Conservation (phyloP, 2,113 vertebrate genomes). For the Amphilophus citrinellus region DNA sequence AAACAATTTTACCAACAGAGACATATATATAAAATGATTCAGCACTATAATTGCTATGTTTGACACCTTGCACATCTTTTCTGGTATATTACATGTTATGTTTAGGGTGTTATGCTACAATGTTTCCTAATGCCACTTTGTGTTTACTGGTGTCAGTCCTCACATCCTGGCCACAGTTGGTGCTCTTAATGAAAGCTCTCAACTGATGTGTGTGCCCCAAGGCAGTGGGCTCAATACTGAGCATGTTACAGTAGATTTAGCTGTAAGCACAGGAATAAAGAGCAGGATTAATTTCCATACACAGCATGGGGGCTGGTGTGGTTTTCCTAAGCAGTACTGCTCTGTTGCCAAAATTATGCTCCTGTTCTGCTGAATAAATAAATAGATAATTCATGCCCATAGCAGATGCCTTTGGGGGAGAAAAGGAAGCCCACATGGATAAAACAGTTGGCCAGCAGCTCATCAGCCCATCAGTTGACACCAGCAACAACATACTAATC, state of each 20-base stretch:
- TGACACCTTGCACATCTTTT: no score
- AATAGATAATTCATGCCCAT: constrained; percentile 66
- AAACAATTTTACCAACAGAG: no score
- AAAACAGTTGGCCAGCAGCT: constrained; percentile 43
- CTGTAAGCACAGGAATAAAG: constrained; percentile 50
- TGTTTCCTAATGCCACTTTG: not conserved
- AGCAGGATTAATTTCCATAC: constrained; percentile 72
- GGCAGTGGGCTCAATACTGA: constrained; percentile 26
- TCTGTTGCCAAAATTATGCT: constrained; percentile 66
- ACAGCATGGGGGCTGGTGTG: constrained; percentile 58
- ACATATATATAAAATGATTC: no score
- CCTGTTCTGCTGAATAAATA: constrained; percentile 73
- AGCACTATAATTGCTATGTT: no score
- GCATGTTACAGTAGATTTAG: constrained; percentile 36
- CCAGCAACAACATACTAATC: not conserved
- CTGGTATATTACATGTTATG: no score
- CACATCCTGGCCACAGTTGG: constrained; percentile 16
- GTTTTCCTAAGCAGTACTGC: constrained; percentile 9
- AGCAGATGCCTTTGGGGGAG: constrained; percentile 58
- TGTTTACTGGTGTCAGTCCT: not conserved
- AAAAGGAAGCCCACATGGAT: constrained; percentile 52
- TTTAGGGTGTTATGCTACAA: not conserved
- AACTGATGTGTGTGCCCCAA: constrained; percentile 41
- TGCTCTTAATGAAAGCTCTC: not conserved
- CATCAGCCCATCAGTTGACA: constrained; percentile 42